Percentiles rank a stretch among this genome's conserved stretches.
These are phyloP conservation scores for Caenorhabditis zanzibari DNA, from an alignment of 2,888 invertebrate species.

Conservation along the genomic window DNA sequence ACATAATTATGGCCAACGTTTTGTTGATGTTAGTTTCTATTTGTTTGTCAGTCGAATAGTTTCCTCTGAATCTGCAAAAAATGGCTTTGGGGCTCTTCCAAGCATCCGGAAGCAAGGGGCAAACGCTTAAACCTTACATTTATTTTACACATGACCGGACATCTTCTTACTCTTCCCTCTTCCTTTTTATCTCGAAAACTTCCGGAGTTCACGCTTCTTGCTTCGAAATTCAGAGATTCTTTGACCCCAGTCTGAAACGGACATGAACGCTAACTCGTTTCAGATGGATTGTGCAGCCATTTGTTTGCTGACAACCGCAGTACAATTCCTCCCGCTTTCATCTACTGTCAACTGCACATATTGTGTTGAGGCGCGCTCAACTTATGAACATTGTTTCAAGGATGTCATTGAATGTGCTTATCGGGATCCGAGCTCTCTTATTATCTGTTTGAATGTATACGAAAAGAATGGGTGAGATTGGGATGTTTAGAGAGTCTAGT, in stretches of 20 bases:
- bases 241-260: background rate
- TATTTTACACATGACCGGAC: constrained; percentile 47
- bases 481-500: too few species aligned
- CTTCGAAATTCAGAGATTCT: constrained; percentile 6
- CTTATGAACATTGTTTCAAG: constrained; percentile 74
- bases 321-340: constrained; percentile 64
- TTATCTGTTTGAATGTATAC: constrained; percentile 71
- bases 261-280: constrained; percentile 22
- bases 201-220: constrained; percentile 46
- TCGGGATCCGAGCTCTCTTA: constrained; percentile 73
- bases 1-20: constrained; percentile 36
- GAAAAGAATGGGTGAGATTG: constrained; percentile 66
- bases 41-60: constrained; percentile 2
- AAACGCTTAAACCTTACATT: constrained; percentile 23
- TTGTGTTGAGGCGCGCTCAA: constrained; percentile 74
- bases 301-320: constrained; percentile 69
- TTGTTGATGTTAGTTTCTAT: constrained; percentile 11
- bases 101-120: constrained; percentile 17
- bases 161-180: background rate
- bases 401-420: constrained; percentile 77
- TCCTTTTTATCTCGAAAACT: constrained; percentile 49
- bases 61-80: constrained; percentile 7
- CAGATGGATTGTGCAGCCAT: constrained; percentile 72
- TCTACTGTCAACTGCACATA: constrained; percentile 68
- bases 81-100: background rate